phyloP scores from a whole-genome alignment of 2,113 vertebrate genomes.

The Petaurus breviceps region DNA sequence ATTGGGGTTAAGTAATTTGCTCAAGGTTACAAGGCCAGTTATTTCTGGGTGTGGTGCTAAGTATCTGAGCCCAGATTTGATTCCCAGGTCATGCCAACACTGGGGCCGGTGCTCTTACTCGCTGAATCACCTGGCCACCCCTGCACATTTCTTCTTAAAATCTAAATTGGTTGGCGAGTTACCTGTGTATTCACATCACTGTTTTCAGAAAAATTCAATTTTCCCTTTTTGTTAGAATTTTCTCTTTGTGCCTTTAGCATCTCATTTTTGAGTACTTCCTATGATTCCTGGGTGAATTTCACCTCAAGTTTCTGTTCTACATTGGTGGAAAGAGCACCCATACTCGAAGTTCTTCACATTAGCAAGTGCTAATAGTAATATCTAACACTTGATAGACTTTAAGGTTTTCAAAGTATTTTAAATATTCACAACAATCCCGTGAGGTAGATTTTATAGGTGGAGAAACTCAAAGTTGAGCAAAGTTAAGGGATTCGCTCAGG shows the following conservation, averaged over 20 bases:
- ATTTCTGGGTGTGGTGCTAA: too few relatives aligned
- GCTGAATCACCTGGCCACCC: too few relatives aligned
- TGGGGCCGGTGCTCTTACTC: too few relatives aligned
- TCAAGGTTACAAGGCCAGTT: too few relatives aligned
- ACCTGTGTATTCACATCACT: neutral
- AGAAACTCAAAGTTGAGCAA: neutral
- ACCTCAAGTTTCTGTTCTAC: neutral
- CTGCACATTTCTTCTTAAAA: neutral
- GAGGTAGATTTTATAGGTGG: neutral
- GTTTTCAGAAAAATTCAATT: neutral
- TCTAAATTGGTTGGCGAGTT: neutral
- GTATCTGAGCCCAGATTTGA: too few relatives aligned
- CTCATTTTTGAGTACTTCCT: neutral
- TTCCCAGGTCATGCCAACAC: too few relatives aligned
- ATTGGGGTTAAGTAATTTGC: too few relatives aligned
- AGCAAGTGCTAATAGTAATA: neutral
- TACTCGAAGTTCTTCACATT: neutral
- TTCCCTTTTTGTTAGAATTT: neutral
- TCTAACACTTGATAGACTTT: neutral
- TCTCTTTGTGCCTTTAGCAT: neutral
- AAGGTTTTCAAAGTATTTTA: too few relatives aligned
- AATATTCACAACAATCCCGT: too few relatives aligned
- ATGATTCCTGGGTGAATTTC: neutral
- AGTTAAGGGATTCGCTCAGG: neutral
- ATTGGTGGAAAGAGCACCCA: neutral